These are phyloP conservation scores for Ennomos erosarius DNA, from an alignment of 2,888 invertebrate genomes.

Conservation along the genomic window DNA sequence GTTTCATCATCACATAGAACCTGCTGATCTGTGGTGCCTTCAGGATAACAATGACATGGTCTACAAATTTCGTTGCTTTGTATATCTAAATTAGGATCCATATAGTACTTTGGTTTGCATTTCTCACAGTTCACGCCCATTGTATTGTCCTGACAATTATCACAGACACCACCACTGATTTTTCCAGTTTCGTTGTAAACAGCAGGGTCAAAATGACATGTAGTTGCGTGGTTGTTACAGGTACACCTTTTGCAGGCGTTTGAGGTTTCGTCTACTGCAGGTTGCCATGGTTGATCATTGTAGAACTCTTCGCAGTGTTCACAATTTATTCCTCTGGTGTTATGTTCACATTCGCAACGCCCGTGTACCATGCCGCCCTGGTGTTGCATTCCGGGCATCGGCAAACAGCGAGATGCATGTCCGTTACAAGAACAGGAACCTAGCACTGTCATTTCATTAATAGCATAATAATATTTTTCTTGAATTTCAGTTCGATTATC, in stretches of 20 bases:
- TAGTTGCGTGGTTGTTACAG: slow-evolving; percentile 96
- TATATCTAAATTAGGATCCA: slow-evolving; percentile 93
- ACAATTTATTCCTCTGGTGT: slow-evolving; percentile 98
- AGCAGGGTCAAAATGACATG: slow-evolving; percentile 97
- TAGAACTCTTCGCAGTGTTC: slow-evolving; percentile 98
- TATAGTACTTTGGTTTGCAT: slow-evolving; percentile 97
- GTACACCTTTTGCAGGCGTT: slow-evolving; percentile 98
- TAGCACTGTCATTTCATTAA: slow-evolving; percentile 98
- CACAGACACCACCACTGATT: slow-evolving; percentile 98
- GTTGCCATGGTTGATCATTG: slow-evolving; percentile 99
- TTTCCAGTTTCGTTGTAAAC: slow-evolving; percentile 96
- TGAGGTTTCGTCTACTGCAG: slow-evolving; percentile 96
- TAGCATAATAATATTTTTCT: slow-evolving; percentile 99
- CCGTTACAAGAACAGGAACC: slow-evolving; percentile 99
- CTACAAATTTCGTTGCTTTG: slow-evolving; percentile 96
- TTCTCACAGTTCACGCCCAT: slow-evolving; percentile 98
- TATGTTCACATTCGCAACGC: slow-evolving; percentile 98
- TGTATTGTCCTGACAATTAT: slow-evolving; percentile 98
- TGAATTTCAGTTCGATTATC: slow-evolving; percentile 97
- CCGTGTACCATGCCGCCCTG: slow-evolving; percentile 98
- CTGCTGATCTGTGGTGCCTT: slow-evolving; percentile 95
- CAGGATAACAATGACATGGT: slow-evolving; percentile 95
- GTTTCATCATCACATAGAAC: slow-evolving; percentile 95
- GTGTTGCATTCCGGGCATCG: slow-evolving; percentile 89
- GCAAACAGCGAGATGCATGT: slow-evolving; percentile 96